Conservation (phyloP, 2,113 vertebrate genomes). For the Anolis carolinensis region DNA sequence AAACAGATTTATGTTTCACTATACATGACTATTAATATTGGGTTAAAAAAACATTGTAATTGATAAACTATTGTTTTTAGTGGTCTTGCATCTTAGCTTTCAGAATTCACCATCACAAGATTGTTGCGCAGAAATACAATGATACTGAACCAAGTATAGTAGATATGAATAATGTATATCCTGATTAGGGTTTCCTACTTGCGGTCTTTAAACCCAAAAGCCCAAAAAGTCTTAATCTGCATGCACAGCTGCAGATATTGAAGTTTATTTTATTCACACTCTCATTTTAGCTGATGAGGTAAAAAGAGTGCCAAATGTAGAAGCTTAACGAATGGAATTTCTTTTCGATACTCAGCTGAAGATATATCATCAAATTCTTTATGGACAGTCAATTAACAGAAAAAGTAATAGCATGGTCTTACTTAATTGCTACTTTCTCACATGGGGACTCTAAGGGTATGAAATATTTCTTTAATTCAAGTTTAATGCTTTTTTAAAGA, state of each 20-base stretch:
- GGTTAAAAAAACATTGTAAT: no score
- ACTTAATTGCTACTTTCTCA: conserved; percentile 2
- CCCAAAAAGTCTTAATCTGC: not conserved
- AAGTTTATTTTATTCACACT: not conserved
- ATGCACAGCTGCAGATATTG: not conserved
- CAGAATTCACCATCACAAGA: not conserved
- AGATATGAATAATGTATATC: not conserved
- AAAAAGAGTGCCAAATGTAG: not conserved
- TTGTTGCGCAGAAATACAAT: not conserved
- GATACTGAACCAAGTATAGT: no score
- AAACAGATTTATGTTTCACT: no score
- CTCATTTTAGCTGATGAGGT: not conserved
- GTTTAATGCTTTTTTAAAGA: conserved; percentile 1
- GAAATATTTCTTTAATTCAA: not conserved
- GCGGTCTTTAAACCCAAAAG: not conserved
- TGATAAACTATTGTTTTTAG: no score
- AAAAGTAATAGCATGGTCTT: not conserved
- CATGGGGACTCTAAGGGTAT: not conserved
- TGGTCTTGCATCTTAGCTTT: no score
- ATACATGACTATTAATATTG: no score
- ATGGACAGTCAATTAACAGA: not conserved
- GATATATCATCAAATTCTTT: not conserved
- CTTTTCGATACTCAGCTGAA: not conserved
- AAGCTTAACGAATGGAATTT: not conserved
- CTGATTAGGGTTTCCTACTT: not conserved